These are phyloP conservation scores for Sceliomorpha sp. DNA, from an alignment of 2,888 invertebrate genomes.

Conservation along the genomic window DNA sequence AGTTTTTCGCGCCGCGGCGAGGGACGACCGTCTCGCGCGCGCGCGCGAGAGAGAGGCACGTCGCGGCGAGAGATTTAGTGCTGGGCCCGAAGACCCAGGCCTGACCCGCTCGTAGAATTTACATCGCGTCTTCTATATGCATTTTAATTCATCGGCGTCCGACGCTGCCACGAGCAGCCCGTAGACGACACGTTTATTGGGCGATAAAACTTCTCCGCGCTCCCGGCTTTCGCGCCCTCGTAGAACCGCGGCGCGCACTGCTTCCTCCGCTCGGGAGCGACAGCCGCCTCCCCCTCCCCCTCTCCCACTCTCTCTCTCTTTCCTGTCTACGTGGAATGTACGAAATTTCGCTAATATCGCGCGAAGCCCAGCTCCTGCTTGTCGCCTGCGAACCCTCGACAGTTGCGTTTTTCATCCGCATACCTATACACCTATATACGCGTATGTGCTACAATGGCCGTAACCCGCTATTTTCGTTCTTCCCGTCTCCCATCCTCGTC, in stretches of 20 bases:
- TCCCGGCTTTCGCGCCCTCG: slow-evolving; percentile 60
- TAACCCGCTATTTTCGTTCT: neutral
- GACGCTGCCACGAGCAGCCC: slow-evolving; percentile 58
- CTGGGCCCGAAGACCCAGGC: slow-evolving; percentile 5
- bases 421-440: slow-evolving; percentile 13
- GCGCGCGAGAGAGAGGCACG: too few relatives aligned
- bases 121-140: slow-evolving; percentile 70
- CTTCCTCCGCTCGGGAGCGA: too few relatives aligned
- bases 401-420: slow-evolving; percentile 48
- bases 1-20: too few relatives aligned
- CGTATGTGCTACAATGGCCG: slow-evolving; percentile 5
- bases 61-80: slow-evolving; percentile 7
- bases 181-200: slow-evolving; percentile 76
- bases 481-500: neutral
- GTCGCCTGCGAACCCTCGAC: slow-evolving; percentile 41
- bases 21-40: too few relatives aligned
- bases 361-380: slow-evolving; percentile 38
- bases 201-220: slow-evolving; percentile 73
- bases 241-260: too few relatives aligned
- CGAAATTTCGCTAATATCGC: slow-evolving; percentile 73
- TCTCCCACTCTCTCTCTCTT: slow-evolving; percentile 29
- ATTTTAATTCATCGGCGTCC: slow-evolving; percentile 70
- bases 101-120: slow-evolving; percentile 63
- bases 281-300: too few relatives aligned
- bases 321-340: slow-evolving; percentile 68